Base-by-base conservation (phyloP, 2,113 vertebrate genomes). In the Epinephelus cyanopodus region DNA sequence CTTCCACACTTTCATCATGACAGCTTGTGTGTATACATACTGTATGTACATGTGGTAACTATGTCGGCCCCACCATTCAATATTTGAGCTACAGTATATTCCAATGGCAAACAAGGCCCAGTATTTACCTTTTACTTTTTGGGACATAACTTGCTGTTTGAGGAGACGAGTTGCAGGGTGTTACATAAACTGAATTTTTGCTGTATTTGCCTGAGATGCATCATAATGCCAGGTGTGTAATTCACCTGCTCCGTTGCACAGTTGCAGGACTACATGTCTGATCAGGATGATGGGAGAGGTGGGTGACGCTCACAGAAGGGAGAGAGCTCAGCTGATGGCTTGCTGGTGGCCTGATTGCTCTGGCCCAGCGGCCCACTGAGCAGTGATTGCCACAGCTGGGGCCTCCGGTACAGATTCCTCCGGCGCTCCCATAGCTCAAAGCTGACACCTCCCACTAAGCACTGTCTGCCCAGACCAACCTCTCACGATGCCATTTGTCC, bases 281-380 rank as follows among this genome's bases (percentile, higher is more conserved):
- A 85, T 79, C 62, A n/a, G 82, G 84, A 68, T 85, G 90, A 84
- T 88, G 94, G 89, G 81, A 91, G 91, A 93, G 95, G 88, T 13
- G 74, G 91, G 85, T 82, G 90, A 90, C 50, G 77, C 83, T 52
- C 78, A 77, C 83, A 45, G 74, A 81, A 73, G 52, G 83, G 62
- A 74, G 70, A 64, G 90, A 92, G 94, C 94, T 95, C 93, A 78
- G 94, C 93, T 95, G 95, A 95, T 94, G 37, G 25, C 85, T 74
- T 78, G 94, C 95, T 92, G 93, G 94, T 95, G 95, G 81, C 86
- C 88, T 93, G 94, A 96, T 96, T 96, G 95, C 95, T 87, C 83
- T 79, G 91, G 87, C 87, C 87, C 94, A 90, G 91, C 88, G 89
- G 94, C 94, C 92, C 92, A 89, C 91, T 94, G 93, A 94, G 92